These are phyloP conservation scores for Rhinopomastus cyanomelas DNA, from an alignment of 2,113 vertebrate genomes.

Conservation along the genomic window DNA sequence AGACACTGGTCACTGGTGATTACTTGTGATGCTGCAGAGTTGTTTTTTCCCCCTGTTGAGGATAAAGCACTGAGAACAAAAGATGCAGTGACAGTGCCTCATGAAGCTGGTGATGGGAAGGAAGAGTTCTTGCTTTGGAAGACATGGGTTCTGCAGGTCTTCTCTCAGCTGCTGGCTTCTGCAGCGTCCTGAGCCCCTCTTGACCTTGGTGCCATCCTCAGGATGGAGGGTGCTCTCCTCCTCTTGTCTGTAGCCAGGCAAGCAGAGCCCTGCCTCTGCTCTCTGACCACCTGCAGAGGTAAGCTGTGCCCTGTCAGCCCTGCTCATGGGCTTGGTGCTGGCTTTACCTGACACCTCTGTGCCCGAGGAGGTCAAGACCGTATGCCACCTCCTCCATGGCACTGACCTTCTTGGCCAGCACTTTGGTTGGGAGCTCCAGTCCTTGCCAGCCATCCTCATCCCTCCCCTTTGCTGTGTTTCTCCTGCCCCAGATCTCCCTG, in stretches of 20 bases:
- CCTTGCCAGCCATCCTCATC: not conserved
- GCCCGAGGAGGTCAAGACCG: not conserved
- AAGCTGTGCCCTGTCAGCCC: not conserved
- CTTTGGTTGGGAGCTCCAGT: not conserved
- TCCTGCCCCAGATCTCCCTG: not conserved
- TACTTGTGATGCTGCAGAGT: not conserved
- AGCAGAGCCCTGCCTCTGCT: not conserved
- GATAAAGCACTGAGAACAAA: not conserved
- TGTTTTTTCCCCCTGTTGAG: not conserved
- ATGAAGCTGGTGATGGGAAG: not conserved
- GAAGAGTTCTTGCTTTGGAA: not conserved
- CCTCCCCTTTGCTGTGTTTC: not conserved
- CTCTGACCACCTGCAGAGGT: conserved; percentile 9
- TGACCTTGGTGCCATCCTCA: not conserved
- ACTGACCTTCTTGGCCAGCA: not conserved
- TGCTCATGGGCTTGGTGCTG: not conserved
- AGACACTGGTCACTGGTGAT: not conserved
- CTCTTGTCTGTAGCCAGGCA: not conserved
- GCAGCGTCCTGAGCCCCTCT: not conserved
- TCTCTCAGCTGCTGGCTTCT: not conserved
- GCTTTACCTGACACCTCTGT: not conserved
- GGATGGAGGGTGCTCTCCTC: not conserved
- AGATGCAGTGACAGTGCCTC: not conserved
- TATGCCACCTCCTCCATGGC: not conserved
- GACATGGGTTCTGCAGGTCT: not conserved